Conservation (phyloP, 2,888 invertebrate genomes). For the Hydropsyche betteni region DNA sequence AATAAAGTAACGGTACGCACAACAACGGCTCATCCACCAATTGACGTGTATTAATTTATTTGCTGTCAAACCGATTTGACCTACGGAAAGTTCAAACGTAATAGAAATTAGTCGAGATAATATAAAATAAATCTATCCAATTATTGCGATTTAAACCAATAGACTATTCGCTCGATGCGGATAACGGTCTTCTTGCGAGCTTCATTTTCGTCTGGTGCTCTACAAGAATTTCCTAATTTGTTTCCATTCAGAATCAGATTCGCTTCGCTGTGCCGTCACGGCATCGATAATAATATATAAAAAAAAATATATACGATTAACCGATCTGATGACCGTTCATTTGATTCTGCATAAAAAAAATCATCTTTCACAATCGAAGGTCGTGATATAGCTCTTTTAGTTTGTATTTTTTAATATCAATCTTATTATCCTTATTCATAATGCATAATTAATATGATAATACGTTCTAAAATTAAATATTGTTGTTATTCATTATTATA, state of each 20-base stretch:
- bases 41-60: neutral
- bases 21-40: neutral
- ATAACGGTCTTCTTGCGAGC: constrained; percentile 7
- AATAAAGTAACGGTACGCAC: constrained; percentile 13
- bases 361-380: neutral
- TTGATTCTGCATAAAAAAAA: neutral
- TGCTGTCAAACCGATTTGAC: constrained; percentile 20
- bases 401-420: neutral
- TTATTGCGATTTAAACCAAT: constrained; percentile 11
- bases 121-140: constrained; percentile 3
- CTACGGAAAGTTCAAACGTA: neutral
- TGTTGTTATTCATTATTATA: no score
- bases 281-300: neutral
- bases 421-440: no score
- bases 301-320: constrained; percentile 10
- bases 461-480: no score
- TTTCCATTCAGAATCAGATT: constrained; percentile 20
- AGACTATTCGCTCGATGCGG: neutral
- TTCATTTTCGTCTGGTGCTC: neutral
- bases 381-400: no score
- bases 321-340: neutral
- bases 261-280: constrained; percentile 14
- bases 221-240: constrained; percentile 21
- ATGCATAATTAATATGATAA: no score
- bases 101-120: neutral